Conservation (phyloP, 1,140 invertebrate species). For the Bombus affinis region DNA sequence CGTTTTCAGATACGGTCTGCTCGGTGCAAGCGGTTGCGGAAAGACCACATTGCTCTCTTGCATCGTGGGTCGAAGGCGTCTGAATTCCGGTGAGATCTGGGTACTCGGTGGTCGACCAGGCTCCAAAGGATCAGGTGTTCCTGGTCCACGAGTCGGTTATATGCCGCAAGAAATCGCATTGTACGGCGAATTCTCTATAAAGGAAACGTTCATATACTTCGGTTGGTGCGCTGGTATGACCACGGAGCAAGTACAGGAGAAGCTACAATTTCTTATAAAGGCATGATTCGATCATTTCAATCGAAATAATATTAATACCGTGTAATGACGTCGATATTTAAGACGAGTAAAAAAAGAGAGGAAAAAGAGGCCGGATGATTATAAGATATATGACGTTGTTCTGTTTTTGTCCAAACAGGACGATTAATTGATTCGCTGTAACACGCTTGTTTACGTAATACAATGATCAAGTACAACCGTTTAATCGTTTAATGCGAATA, state of each 20-base stretch:
- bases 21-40: conserved; percentile 92
- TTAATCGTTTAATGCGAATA: too few relatives aligned
- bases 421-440: background rate
- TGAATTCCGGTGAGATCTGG: conserved; percentile 91
- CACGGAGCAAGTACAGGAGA: conserved; percentile 87
- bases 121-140: conserved; percentile 89
- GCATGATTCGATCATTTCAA: conserved; percentile 75
- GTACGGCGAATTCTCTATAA: conserved; percentile 95
- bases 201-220: conserved; percentile 95
- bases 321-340: background rate
- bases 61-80: conserved; percentile 90
- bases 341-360: background rate
- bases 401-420: background rate
- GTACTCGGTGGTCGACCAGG: conserved; percentile 92
- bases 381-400: too few relatives aligned
- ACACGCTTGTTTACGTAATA: background rate
- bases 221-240: conserved; percentile 93
- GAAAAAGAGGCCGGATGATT: background rate
- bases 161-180: conserved; percentile 94
- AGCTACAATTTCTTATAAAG: conserved; percentile 91
- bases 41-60: conserved; percentile 93
- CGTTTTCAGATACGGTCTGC: conserved; percentile 87
- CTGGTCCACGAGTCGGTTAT: conserved; percentile 85
- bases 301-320: background rate
- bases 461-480: too few relatives aligned